Percentiles rank a stretch among this genome's conserved stretches.
phyloP scores from a whole-genome alignment of 2,888 invertebrate genomes.

The Cylloceria caligata region DNA sequence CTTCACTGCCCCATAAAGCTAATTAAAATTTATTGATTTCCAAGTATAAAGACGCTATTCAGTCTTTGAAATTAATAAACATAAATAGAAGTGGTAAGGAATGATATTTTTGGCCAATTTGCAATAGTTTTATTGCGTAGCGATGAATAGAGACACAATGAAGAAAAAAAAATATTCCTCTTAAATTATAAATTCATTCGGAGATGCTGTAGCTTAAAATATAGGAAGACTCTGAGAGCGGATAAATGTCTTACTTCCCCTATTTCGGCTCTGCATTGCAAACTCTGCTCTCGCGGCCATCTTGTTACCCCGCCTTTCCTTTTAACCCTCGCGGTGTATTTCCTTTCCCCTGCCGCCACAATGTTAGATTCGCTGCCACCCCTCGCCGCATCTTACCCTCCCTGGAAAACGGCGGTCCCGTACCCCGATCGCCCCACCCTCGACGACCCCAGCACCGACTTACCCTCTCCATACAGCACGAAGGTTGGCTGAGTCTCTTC shows the following conservation, averaged over 20 bases:
- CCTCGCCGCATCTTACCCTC: conserved; percentile 79
- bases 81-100: background rate
- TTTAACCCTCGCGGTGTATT: conserved; percentile 74
- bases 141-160: background rate
- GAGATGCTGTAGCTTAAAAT: conserved; percentile 13
- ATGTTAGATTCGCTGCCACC: conserved; percentile 77
- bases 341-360: conserved; percentile 73
- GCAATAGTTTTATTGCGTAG: background rate
- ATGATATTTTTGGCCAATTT: background rate
- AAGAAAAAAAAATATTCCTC: background rate
- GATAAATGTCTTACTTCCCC: conserved; percentile 81
- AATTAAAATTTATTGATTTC: background rate
- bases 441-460: conserved; percentile 73
- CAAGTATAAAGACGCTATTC: background rate
- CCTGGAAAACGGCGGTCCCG: conserved; percentile 66
- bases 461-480: conserved; percentile 71
- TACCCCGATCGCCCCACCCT: conserved; percentile 71
- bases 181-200: conserved; percentile 11
- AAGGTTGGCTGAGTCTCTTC: conserved; percentile 55
- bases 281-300: conserved; percentile 79
- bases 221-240: conserved; percentile 37
- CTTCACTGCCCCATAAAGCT: background rate
- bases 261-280: conserved; percentile 69
- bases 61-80: background rate
- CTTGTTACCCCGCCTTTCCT: conserved; percentile 81